Percentiles rank a stretch among this genome's conserved stretches.
phyloP scores from a whole-genome alignment of 1,140 invertebrate genomes.

The Vollenhovia emeryi region DNA sequence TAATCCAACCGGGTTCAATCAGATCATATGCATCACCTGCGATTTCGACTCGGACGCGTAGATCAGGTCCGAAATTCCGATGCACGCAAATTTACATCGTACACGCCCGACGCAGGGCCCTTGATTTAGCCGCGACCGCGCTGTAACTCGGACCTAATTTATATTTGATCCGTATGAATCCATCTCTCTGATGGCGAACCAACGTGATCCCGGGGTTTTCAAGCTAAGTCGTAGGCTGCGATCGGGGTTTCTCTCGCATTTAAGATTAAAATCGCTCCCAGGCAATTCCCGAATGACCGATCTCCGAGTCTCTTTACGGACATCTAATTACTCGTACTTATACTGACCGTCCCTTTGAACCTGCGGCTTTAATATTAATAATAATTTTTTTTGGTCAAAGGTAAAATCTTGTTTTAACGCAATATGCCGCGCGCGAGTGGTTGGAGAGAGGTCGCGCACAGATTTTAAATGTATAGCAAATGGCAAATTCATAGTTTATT shows the following conservation, averaged over 20 bases:
- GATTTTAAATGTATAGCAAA: background rate
- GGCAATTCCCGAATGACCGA: background rate
- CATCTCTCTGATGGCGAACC: conserved; percentile 24
- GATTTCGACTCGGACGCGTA: conserved; percentile 31
- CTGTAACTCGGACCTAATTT: conserved; percentile 41
- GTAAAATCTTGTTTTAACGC: background rate
- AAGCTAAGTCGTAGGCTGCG: conserved; percentile 20
- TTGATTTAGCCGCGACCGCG: conserved; percentile 21
- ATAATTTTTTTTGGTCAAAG: background rate
- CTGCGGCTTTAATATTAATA: background rate
- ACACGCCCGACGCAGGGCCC: background rate
- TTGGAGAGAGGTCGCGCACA: background rate
- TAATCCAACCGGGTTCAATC: conserved; percentile 21
- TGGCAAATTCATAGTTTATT: background rate
- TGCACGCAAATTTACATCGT: conserved; percentile 32
- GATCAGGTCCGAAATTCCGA: conserved; percentile 49
- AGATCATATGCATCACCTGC: conserved; percentile 48
- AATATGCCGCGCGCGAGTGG: too few species aligned
- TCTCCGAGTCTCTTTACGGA: background rate
- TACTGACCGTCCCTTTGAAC: background rate
- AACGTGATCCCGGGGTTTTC: conserved; percentile 1
- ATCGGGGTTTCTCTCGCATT: background rate
- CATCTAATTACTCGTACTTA: background rate
- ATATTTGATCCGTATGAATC: conserved; percentile 50
- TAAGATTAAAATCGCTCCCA: conserved; percentile 24